Percentiles rank a stretch among this genome's conserved stretches.
Conservation (phyloP, 2,888 invertebrate species). For the Chrysolina oricalcia region DNA sequence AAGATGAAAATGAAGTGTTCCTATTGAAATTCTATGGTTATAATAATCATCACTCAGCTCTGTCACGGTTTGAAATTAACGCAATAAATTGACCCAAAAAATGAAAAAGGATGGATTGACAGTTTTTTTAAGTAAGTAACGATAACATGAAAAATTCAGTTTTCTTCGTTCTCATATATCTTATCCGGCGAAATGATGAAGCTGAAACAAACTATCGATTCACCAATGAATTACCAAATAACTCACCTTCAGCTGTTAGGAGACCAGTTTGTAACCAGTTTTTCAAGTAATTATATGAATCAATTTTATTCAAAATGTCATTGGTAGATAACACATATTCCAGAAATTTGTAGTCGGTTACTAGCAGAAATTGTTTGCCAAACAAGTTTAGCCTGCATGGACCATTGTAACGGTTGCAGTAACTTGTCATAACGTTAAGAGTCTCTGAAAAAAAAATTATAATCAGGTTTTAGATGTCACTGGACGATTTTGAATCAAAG, state of each 20-base stretch:
- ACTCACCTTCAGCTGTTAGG: constrained; percentile 53
- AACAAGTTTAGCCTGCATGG: constrained; percentile 42
- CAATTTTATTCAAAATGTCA: constrained; percentile 57
- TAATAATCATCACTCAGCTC: no score
- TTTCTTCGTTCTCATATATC: no score
- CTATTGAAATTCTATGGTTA: no score
- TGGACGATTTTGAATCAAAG: neutral
- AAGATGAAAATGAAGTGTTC: no score
- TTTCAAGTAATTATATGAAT: constrained; percentile 53
- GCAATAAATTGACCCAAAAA: no score
- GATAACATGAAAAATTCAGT: no score
- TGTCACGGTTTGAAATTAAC: no score
- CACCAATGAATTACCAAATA: neutral
- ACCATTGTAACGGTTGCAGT: constrained; percentile 40
- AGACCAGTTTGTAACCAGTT: constrained; percentile 60
- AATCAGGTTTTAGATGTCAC: neutral
- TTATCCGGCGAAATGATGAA: no score
- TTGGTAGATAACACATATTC: constrained; percentile 65
- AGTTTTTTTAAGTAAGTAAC: no score
- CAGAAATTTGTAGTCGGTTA: constrained; percentile 76
- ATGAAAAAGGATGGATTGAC: no score
- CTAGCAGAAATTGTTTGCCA: constrained; percentile 39
- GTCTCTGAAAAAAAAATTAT: constrained; percentile 41
- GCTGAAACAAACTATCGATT: no score
- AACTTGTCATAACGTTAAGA: constrained; percentile 38